These are phyloP conservation scores for Papilio demoleus DNA, from an alignment of 2,888 invertebrate genomes.

Conservation along the genomic window DNA sequence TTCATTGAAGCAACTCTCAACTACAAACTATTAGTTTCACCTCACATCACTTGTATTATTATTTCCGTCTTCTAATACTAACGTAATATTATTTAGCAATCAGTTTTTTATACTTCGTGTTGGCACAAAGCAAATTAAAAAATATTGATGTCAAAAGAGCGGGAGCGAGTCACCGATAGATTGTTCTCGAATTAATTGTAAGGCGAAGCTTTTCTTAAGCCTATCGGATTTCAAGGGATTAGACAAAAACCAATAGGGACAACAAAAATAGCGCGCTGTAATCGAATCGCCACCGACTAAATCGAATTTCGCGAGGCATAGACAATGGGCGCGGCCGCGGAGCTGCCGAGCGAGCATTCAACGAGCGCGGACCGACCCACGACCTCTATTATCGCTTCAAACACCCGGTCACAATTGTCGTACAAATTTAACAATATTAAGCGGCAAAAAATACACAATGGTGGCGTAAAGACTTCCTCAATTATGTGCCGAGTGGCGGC, in stretches of 20 bases:
- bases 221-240: conserved; percentile 45
- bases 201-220: conserved; percentile 33
- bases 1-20: background rate
- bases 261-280: conserved; percentile 45
- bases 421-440: conserved; percentile 56
- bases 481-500: conserved; percentile 64
- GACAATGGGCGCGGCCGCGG: conserved; percentile 48
- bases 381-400: conserved; percentile 43
- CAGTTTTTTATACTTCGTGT: background rate
- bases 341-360: conserved; percentile 40
- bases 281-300: conserved; percentile 53
- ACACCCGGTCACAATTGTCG: conserved; percentile 48
- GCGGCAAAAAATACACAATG: conserved; percentile 55
- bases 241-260: conserved; percentile 47
- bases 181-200: conserved; percentile 37
- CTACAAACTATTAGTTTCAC: background rate
- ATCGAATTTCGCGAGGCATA: conserved; percentile 54
- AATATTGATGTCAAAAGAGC: conserved; percentile 14
- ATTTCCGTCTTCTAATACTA: background rate
- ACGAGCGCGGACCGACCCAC: conserved; percentile 34
- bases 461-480: conserved; percentile 72
- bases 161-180: conserved; percentile 26
- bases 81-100: background rate
- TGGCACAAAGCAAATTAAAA: conserved; percentile 19
- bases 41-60: background rate